These are phyloP conservation scores for Bombus waltoni DNA, from an alignment of 1,140 invertebrate species.

Conservation along the genomic window DNA sequence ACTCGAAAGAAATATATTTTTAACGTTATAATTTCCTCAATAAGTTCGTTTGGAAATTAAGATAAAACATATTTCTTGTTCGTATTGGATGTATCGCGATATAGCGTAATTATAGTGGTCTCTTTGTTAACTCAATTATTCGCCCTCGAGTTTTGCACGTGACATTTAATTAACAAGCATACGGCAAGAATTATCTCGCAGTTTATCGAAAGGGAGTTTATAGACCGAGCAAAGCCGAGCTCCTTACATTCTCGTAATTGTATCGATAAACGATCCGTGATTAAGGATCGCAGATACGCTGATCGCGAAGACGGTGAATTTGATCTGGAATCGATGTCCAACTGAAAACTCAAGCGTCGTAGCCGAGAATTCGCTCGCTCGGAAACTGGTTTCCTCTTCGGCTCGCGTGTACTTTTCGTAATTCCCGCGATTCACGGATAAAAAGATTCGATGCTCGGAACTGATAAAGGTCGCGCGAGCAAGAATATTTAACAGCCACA, in stretches of 20 bases:
- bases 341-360: background rate
- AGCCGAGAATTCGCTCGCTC: background rate
- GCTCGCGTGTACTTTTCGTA: too few species aligned
- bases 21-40: too few species aligned
- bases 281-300: background rate
- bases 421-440: too few species aligned
- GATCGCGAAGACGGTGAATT: background rate
- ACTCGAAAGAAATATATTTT: background rate
- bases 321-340: background rate
- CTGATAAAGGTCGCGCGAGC: too few species aligned
- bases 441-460: too few species aligned
- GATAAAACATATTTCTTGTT: too few species aligned
- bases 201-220: background rate
- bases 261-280: background rate
- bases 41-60: too few species aligned
- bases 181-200: too few species aligned
- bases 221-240: background rate
- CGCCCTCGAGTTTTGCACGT: background rate
- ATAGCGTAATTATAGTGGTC: too few species aligned
- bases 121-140: background rate
- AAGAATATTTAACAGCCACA: too few species aligned
- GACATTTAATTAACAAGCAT: conserved; percentile 7
- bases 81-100: too few species aligned
- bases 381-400: conserved; percentile 23
- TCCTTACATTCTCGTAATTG: background rate